These are phyloP conservation scores for Yponomeuta sedellus DNA, from an alignment of 2,888 invertebrate species.

Conservation along the genomic window DNA sequence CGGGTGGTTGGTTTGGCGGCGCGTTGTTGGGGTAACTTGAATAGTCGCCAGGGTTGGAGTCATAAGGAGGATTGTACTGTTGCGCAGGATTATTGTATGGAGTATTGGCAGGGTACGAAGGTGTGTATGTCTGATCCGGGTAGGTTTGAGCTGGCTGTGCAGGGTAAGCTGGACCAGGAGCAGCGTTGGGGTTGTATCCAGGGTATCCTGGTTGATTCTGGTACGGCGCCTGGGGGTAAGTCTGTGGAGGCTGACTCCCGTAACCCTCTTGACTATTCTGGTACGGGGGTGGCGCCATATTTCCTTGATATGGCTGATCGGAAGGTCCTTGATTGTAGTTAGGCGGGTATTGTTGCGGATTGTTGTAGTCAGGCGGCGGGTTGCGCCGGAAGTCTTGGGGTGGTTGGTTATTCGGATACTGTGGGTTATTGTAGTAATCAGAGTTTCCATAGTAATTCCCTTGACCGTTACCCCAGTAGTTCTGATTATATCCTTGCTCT, in stretches of 20 bases:
- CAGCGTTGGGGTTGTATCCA: slow-evolving; percentile 48
- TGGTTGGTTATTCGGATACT: slow-evolving; percentile 52
- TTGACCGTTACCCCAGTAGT: slow-evolving; percentile 58
- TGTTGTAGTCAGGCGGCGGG: slow-evolving; percentile 49
- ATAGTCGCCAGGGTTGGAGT: slow-evolving; percentile 45
- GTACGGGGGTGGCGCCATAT: slow-evolving; percentile 48
- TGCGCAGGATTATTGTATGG: slow-evolving; percentile 39
- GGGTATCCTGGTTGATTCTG: slow-evolving; percentile 45
- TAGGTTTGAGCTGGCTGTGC: background rate
- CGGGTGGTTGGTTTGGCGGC: slow-evolving; percentile 34
- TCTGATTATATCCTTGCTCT: slow-evolving; percentile 33
- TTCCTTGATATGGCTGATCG: slow-evolving; percentile 43
- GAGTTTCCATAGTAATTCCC: slow-evolving; percentile 50
- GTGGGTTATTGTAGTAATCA: slow-evolving; percentile 61
- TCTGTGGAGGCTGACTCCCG: slow-evolving; percentile 25
- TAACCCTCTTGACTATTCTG: slow-evolving; percentile 48
- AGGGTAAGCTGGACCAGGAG: slow-evolving; percentile 24
- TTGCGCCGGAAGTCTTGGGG: slow-evolving; percentile 49
- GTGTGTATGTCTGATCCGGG: slow-evolving; percentile 47
- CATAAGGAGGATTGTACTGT: slow-evolving; percentile 49
- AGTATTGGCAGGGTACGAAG: slow-evolving; percentile 39
- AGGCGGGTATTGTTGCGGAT: slow-evolving; percentile 28
- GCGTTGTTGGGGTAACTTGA: slow-evolving; percentile 47
- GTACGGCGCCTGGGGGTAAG: slow-evolving; percentile 31
- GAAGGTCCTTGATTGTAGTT: slow-evolving; percentile 23